Conservation (phyloP, 1,140 invertebrate species). For the Halesus radiatus region DNA sequence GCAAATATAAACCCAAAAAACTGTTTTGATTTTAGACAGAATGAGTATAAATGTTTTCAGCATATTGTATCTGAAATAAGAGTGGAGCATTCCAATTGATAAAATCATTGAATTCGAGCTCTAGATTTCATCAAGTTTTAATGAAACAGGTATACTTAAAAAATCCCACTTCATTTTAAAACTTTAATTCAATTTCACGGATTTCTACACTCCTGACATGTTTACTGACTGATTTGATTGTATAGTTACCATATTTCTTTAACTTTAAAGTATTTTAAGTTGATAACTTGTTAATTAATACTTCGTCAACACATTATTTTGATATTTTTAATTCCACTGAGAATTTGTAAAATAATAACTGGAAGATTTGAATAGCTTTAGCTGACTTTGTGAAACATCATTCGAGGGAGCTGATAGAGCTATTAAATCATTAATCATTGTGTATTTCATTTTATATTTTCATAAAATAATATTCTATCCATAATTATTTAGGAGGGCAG, state of each 20-base stretch:
- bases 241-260: conserved; percentile 30
- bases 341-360: conserved; percentile 16
- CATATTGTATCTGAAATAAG: too few relatives aligned
- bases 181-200: neutral
- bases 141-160: neutral
- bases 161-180: neutral
- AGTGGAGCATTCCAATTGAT: neutral
- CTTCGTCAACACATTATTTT: neutral
- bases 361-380: too few relatives aligned
- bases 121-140: neutral
- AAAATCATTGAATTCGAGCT: neutral
- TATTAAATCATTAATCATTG: neutral
- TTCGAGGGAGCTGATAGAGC: too few relatives aligned
- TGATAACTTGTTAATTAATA: neutral
- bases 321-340: neutral
- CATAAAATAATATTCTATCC: conserved; percentile 15
- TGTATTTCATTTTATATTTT: conserved; percentile 32
- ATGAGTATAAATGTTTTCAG: too few relatives aligned
- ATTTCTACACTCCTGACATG: neutral
- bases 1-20: too few relatives aligned
- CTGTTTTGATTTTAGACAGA: too few relatives aligned
- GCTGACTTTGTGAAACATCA: too few relatives aligned
- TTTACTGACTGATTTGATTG: conserved; percentile 28
- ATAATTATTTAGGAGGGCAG: conserved; percentile 7
- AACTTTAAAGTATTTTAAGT: neutral